A percentile compares a stretch with the other conserved stretches of the same genome.
phyloP scores from a whole-genome alignment of 2,113 vertebrate genomes.

The Hypomesus transpacificus region DNA sequence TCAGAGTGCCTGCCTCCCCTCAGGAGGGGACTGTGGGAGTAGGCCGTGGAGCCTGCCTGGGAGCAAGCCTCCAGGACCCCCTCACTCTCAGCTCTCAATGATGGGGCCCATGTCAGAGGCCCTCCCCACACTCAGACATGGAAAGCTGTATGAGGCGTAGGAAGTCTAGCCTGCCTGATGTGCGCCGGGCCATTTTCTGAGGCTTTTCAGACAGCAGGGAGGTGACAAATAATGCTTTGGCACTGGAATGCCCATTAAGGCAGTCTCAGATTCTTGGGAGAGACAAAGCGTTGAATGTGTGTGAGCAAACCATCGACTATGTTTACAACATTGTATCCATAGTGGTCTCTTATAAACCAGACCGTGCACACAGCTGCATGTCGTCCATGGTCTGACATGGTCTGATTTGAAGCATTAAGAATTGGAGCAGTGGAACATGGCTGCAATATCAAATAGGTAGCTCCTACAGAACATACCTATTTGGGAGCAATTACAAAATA shows the following conservation, averaged over 20 bases:
- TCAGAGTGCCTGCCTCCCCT: conserved; percentile 15
- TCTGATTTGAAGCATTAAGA: too few species aligned
- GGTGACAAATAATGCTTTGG: conserved; percentile 2
- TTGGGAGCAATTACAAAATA: too few species aligned
- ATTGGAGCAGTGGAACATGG: too few species aligned
- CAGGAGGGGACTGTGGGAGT: conserved; percentile 36
- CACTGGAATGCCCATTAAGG: conserved; percentile 13
- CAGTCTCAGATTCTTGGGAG: neutral
- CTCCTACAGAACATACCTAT: too few species aligned
- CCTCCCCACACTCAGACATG: conserved; percentile 14
- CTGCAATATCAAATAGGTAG: too few species aligned
- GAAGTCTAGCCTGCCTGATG: conserved; percentile 16
- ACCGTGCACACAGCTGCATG: too few species aligned
- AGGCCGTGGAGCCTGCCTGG: conserved; percentile 10
- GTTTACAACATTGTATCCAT: too few species aligned
- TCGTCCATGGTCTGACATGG: too few species aligned
- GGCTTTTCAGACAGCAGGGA: conserved; percentile 23
- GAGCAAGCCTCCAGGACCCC: conserved; percentile 6
- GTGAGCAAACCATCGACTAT: neutral
- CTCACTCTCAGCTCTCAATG: conserved; percentile 3
- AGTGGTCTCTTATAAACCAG: too few species aligned
- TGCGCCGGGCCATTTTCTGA: conserved; percentile 14
- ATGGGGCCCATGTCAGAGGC: conserved; percentile 6
- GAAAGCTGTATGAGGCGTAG: conserved; percentile 12
- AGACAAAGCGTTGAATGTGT: neutral